phyloP scores from a whole-genome alignment of 1,140 invertebrate species.

The Drosophila baimaii region DNA sequence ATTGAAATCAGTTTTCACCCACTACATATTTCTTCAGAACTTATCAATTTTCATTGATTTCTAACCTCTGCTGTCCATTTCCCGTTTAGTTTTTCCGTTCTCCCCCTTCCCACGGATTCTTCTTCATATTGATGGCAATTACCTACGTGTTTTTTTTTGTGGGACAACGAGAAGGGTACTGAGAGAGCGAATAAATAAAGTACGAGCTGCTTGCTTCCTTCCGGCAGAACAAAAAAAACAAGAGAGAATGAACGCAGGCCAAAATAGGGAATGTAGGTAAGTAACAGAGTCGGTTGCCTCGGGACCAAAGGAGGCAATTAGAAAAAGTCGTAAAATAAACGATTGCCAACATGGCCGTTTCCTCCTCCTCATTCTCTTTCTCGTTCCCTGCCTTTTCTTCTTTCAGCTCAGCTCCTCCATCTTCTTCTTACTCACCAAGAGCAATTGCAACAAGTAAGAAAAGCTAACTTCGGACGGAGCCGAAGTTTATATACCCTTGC shows the following conservation, averaged over 20 bases:
- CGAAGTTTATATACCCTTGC: no score
- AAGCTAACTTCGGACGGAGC: no score
- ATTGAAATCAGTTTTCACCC: neutral
- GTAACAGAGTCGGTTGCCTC: slow-evolving; percentile 27
- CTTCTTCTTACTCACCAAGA: neutral
- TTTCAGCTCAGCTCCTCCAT: neutral
- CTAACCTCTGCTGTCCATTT: no score
- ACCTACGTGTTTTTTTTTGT: slow-evolving; percentile 24
- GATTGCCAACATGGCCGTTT: slow-evolving; percentile 46
- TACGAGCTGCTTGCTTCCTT: slow-evolving; percentile 44
- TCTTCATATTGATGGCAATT: slow-evolving; percentile 56
- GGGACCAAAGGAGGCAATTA: slow-evolving; percentile 55
- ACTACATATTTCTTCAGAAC: neutral
- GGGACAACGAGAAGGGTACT: slow-evolving; percentile 6
- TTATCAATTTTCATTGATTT: slow-evolving; percentile 5
- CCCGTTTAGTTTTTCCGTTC: neutral
- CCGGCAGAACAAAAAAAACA: neutral
- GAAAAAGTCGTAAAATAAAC: slow-evolving; percentile 70
- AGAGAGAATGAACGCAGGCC: neutral
- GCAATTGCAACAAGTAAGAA: no score
- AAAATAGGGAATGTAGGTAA: slow-evolving; percentile 25
- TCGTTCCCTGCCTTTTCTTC: neutral
- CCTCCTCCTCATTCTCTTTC: neutral
- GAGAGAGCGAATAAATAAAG: slow-evolving; percentile 63
- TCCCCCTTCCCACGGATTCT: slow-evolving; percentile 23